These are phyloP conservation scores for Drosophila suzukii DNA, from an alignment of 1,140 invertebrate species.

Conservation along the genomic window DNA sequence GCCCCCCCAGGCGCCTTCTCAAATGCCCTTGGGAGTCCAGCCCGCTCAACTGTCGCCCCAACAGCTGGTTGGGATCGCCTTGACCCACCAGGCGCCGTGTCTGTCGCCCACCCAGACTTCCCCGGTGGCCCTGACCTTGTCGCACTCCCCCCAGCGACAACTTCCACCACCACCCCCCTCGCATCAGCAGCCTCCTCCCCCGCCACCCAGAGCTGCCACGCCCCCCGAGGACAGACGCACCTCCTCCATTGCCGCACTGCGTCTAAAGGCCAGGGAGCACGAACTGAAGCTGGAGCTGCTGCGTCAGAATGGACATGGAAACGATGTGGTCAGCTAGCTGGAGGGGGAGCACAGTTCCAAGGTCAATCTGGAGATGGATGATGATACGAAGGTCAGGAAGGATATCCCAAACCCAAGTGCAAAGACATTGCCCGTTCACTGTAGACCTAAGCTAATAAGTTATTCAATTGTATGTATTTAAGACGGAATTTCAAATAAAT, in stretches of 20 bases:
- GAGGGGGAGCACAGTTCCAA: constrained; percentile 2
- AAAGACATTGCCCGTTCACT: constrained; percentile 42
- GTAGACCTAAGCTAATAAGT: constrained; percentile 48
- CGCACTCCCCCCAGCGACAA: constrained; percentile 61
- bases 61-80: constrained; percentile 68
- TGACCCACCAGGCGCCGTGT: constrained; percentile 62
- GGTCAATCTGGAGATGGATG: background rate
- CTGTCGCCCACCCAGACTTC: constrained; percentile 63
- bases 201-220: constrained; percentile 68
- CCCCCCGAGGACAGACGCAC: constrained; percentile 92
- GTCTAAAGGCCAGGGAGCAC: constrained; percentile 96
- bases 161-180: constrained; percentile 60
- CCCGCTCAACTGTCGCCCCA: constrained; percentile 60
- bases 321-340: constrained; percentile 89
- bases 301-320: constrained; percentile 89
- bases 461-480: constrained; percentile 51
- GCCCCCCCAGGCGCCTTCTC: constrained; percentile 30
- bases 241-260: constrained; percentile 94
- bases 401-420: constrained; percentile 39
- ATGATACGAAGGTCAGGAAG: background rate
- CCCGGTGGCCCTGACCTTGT: constrained; percentile 64
- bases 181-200: constrained; percentile 9
- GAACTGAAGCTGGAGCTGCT: constrained; percentile 93
- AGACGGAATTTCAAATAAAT: constrained; percentile 41
- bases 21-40: constrained; percentile 13